Evolutionary conservation across 2,113 vertebrate genomes (phyloP), one percentile per base, ranked within the genome.

Genomic region (Lucifuga dentata): DNA sequence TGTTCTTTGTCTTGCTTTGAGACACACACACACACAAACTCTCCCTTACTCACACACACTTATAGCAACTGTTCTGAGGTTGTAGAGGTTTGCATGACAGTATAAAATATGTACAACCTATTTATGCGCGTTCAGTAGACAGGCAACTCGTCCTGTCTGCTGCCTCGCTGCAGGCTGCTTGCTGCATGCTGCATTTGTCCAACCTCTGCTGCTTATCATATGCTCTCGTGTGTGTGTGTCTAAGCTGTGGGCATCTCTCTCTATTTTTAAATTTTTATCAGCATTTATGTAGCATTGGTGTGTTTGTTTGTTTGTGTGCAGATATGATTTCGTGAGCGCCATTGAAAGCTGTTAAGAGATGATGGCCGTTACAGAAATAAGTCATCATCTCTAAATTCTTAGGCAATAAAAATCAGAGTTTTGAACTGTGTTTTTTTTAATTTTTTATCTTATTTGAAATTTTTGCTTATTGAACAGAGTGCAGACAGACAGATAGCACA

Each of bases 311-410:
- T 29, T 29, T 29, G n/a, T n/a, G n/a, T n/a, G n/a, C n/a, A n/a
- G n/a, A n/a, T n/a, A n/a, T n/a, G n/a, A n/a, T n/a, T 0, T 17
- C 17, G 24, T 8, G 23, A 9, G 36, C 41, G 16, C 11, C 33
- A 2, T 32, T 13, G 13, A 61, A 32, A 40, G 40, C 49, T 46
- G 68, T 46, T 38, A 1, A 5, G 17, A 64, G 21, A 58, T 69
- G 65, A 64, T 50, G 61, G 45, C 12, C 11, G 0, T 2, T 12
- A 11, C 23, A 21, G 17, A 12, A 23, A 67, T 40, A 62, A 60
- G 29, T 59, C 62, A 33, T 67, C 24, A 3, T 61, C 36, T 69
- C 67, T 64, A 48, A 48, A 53, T 50, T 55, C 46, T 38, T 72
- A 43, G 53, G 26, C 55, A 46, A 1, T 77, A 20, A 78, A 61